These are phyloP conservation scores for Peromyscus melanophrys DNA, from an alignment of 2,797 vertebrate species.

Conservation along the genomic window DNA sequence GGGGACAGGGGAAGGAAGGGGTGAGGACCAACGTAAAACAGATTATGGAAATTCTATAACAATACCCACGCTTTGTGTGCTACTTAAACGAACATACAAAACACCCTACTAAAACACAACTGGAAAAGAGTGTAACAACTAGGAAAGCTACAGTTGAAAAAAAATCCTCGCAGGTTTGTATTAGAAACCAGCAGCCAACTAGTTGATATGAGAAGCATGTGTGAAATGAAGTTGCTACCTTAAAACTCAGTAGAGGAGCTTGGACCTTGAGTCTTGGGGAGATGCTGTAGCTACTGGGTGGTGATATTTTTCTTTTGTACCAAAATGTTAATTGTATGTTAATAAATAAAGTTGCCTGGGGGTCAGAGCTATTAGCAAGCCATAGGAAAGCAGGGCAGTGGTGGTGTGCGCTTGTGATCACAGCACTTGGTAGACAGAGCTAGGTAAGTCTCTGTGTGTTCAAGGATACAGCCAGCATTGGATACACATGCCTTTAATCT, in stretches of 20 bases:
- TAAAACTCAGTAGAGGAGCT: background rate
- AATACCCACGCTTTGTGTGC: background rate
- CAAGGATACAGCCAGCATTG: too few relatives aligned
- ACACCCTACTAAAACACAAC: background rate
- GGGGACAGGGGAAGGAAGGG: rapidly evolving
- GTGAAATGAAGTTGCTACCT: background rate
- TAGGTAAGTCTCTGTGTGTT: too few relatives aligned
- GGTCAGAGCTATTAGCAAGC: too few relatives aligned
- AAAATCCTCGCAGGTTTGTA: background rate
- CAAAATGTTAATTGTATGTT: too few relatives aligned
- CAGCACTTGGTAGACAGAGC: too few relatives aligned
- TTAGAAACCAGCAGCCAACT: background rate
- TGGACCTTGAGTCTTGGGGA: background rate
- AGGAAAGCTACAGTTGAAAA: background rate
- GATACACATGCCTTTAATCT: too few relatives aligned
- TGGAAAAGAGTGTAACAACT: background rate
- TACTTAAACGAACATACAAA: background rate
- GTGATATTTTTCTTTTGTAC: too few relatives aligned
- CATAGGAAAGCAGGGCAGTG: too few relatives aligned
- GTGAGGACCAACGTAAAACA: background rate
- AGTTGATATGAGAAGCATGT: background rate
- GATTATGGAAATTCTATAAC: background rate
- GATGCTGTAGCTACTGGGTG: background rate
- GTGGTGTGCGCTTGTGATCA: too few relatives aligned
- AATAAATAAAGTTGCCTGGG: too few relatives aligned